Evolutionary conservation across 2,888 invertebrate species (phyloP), one percentile per base, ranked within the genome.

Genomic region (Polydrusus tereticollis): DNA sequence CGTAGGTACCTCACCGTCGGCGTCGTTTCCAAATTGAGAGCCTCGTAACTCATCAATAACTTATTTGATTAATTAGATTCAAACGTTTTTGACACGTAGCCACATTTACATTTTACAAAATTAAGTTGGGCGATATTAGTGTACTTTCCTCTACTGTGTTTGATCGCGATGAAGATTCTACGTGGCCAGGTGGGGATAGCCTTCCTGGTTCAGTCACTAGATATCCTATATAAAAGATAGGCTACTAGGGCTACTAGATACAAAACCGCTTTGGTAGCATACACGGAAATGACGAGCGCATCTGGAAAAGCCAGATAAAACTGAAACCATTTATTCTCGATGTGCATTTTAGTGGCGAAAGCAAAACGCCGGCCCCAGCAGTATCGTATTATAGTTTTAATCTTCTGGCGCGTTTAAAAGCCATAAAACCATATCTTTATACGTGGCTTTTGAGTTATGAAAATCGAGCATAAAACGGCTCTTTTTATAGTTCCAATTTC

Each of bases 401-500:
- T 52, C 26, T 52, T 52, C 52, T 29, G 16, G 16, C 26, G 52
- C 52, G 26, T 52, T 52, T 52, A 52, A 52, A 52, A 29, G 26
- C 52, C 16, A 52, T 52, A 52, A 52, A 52, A 52, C 52, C 21
- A 14, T 52, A 52, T 52, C 52, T 52, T 52, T 52, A 52, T 29
- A 29, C 29, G 16, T 7, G 52, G 52, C 16, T 29, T 26, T 26
- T 8, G 52, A 52, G 52, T 52, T 52, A 52, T 52, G 52, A 29
- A 52, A 52, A 52, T 29, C 26, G 52, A 10, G 14, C 52, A 52
- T 52, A 29, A 52, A 52, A 52, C 8, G 26, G 16, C n/a, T n/a
- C 29, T 7, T 4, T 52, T 52, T 52, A 52, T 50, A n/a, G 23
- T 16, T 26, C 29, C 52, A 29, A 8, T 45, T 45, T 20, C 45